Evolutionary conservation across 2,113 vertebrate genomes (phyloP), one percentile per base, ranked within the genome.

Genomic region (Probosciger aterrimus): DNA sequence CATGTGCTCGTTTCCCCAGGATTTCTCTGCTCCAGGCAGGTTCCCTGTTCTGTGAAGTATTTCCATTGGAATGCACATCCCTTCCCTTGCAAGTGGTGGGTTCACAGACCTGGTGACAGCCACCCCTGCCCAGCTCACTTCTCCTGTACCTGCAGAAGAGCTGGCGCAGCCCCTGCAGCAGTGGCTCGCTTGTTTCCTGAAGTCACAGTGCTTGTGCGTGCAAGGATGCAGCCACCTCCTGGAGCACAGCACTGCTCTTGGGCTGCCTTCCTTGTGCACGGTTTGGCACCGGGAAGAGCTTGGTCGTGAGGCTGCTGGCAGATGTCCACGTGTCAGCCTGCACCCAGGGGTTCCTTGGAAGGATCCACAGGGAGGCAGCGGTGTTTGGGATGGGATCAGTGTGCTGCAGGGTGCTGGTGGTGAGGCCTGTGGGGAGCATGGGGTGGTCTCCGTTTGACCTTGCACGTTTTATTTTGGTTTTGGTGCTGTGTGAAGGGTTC

Each of bases 201-300:
- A 4, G 33, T 7, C 4, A 1, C 52, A 0, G 3, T 4, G 65
- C 44, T 18, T 1, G 4, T 11, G n/a, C 6, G 1, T 1, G 2
- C 1, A 22, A 33, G n/a, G 43, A 30, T 31, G 80, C 80, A 23
- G 20, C 44, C 73, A 4, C 23, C 24, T 43, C 76, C 70, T 0
- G 0, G 84, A 18, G 5, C 3, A 3, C 10, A 6, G 6, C 83
- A 5, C 39, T 3, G 0, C 74, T 55, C 64, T n/a, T 27, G 27
- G 87, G 82, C 78, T 35, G 64, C 70, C 7, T 2, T 12, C 31
- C 44, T 24, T 0, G 1, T 3, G 57, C 6, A 1, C 24, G 27
- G 27, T 9, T 20, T 14, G 37, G 1, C 41, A 2, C 14, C 0
- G 4, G 55, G 52, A 6, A 17, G 16, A 33, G 69, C 75, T 4